phyloP scores from a whole-genome alignment of 2,113 vertebrate genomes.

The Heterochromis multidens region DNA sequence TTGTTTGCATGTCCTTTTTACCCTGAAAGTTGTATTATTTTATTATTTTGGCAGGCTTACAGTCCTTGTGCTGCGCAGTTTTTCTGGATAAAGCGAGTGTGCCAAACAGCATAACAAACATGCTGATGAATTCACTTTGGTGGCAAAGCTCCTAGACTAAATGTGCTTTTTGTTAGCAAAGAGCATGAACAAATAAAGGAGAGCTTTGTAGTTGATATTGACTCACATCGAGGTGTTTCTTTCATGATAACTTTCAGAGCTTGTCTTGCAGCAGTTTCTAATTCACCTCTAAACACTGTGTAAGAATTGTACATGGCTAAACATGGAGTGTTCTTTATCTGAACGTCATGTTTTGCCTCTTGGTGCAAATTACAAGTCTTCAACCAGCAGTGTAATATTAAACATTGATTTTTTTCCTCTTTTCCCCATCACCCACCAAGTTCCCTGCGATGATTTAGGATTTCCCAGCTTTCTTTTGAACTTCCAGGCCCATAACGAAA shows the following conservation, averaged over 20 bases:
- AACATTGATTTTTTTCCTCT: conserved; percentile 35
- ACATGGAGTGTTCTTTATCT: conserved; percentile 5
- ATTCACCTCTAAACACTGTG: not conserved
- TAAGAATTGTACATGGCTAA: not conserved
- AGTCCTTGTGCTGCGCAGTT: not conserved
- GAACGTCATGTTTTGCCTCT: conserved; percentile 23
- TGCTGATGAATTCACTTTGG: not conserved
- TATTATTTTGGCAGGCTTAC: not conserved
- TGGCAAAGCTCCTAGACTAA: not conserved
- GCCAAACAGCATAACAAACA: not conserved
- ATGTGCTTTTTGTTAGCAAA: not conserved
- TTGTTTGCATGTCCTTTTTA: not conserved
- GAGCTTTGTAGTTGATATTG: not conserved
- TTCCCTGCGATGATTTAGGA: conserved; percentile 5
- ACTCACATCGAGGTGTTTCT: not conserved
- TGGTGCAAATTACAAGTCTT: conserved; percentile 28
- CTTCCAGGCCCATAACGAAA: not conserved
- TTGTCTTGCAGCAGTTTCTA: conserved; percentile 23
- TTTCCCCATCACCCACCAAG: conserved; percentile 23
- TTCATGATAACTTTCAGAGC: not conserved
- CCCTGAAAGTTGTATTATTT: not conserved
- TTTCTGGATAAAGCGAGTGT: not conserved
- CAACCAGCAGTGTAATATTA: conserved; percentile 40
- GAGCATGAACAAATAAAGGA: not conserved
- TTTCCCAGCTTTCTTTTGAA: conserved; percentile 16